Conservation (phyloP, 2,113 vertebrate genomes). For the Meriones unguiculatus region DNA sequence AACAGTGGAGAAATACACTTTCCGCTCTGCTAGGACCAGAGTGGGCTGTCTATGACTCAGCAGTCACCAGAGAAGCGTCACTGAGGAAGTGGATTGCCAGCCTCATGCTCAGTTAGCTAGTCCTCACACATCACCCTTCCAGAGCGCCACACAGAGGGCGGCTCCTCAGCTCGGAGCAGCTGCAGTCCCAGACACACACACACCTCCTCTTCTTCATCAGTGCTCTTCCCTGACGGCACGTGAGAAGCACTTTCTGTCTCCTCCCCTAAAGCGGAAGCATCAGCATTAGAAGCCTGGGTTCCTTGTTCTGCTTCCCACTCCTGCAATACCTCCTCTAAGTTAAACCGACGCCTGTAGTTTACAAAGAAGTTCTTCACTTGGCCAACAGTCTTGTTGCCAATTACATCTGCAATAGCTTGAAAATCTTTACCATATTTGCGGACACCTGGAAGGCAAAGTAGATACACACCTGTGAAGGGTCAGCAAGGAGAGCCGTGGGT, state of each 20-base stretch:
- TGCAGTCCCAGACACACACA: constrained; percentile 90
- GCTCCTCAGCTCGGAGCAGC: constrained; percentile 88
- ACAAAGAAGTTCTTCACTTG: constrained; percentile 99
- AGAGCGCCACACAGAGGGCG: constrained; percentile 83
- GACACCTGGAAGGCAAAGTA: constrained; percentile 96
- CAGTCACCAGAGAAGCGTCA: constrained; percentile 77
- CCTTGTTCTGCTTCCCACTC: constrained; percentile 99
- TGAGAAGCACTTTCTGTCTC: constrained; percentile 96
- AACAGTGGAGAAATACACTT: constrained; percentile 84
- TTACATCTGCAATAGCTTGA: constrained; percentile 99
- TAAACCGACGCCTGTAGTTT: constrained; percentile 99
- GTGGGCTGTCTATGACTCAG: constrained; percentile 77
- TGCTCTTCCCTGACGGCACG: constrained; percentile 97
- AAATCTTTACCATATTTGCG: constrained; percentile 99
- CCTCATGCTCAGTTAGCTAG: constrained; percentile 85
- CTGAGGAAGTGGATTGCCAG: constrained; percentile 84
- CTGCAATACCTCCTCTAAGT: constrained; percentile 99
- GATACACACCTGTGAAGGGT: constrained; percentile 91
- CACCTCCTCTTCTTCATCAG: constrained; percentile 99
- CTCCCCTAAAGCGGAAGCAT: constrained; percentile 94
- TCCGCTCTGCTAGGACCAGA: constrained; percentile 84
- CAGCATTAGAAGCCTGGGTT: constrained; percentile 95
- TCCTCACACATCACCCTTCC: constrained; percentile 85
- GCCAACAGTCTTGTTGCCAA: constrained; percentile 99
- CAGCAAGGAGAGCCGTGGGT: constrained; percentile 87